Conservation (phyloP, 2,113 vertebrate species). For the Ellobius talpinus region DNA sequence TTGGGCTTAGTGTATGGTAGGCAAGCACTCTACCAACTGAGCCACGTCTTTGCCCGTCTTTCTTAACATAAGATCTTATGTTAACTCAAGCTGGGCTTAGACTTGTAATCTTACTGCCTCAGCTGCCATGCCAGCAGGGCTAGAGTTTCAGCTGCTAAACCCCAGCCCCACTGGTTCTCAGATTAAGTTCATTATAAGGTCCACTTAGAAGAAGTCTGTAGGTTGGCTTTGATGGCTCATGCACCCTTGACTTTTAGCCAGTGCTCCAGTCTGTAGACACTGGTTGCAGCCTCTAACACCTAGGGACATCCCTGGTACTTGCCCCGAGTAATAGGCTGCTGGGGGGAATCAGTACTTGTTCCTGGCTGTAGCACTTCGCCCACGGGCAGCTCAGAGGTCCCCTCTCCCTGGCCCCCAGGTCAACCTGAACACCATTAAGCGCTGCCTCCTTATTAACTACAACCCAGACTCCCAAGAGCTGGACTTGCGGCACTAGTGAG, state of each 20-base stretch:
- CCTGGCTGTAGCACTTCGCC: not conserved
- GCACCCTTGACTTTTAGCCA: not conserved
- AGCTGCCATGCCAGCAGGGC: not conserved
- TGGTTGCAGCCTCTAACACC: no score
- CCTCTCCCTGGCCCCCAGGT: slow-evolving; percentile 84
- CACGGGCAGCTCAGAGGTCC: not conserved
- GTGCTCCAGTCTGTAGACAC: no score
- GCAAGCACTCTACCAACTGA: not conserved
- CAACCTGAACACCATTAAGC: slow-evolving; percentile 93
- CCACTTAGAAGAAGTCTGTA: not conserved
- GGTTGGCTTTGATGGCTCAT: not conserved
- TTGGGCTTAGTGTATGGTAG: not conserved
- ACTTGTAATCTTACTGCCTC: not conserved
- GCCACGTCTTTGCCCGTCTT: not conserved
- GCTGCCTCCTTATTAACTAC: slow-evolving; percentile 93
- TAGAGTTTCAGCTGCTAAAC: not conserved
- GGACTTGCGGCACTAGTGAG: slow-evolving; percentile 96
- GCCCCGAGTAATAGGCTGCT: not conserved
- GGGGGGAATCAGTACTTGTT: not conserved
- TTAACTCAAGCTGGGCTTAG: not conserved
- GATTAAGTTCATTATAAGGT: not conserved
- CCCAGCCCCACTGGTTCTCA: not conserved
- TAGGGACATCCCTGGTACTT: no score
- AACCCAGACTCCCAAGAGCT: slow-evolving; percentile 88
- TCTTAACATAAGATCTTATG: not conserved